Percentiles rank a stretch among this genome's conserved stretches.
phyloP scores from a whole-genome alignment of 1,140 invertebrate species.

The Bactericera cockerelli region DNA sequence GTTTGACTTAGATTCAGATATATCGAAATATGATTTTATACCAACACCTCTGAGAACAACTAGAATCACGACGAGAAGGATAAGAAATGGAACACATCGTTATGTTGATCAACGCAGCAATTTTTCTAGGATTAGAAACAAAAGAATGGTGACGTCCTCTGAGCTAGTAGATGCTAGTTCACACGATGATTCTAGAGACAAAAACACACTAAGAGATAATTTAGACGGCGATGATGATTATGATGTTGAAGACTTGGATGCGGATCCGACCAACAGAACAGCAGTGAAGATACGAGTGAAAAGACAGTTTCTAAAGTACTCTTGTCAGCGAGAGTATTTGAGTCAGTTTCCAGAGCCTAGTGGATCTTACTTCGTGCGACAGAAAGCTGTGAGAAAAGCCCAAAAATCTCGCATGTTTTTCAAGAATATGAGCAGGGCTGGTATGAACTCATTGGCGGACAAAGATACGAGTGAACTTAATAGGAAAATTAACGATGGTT shows the following conservation, averaged over 20 bases:
- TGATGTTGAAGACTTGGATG: too few relatives aligned
- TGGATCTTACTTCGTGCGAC: background rate
- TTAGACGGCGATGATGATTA: too few relatives aligned
- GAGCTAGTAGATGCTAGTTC: too few relatives aligned
- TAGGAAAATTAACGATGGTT: background rate
- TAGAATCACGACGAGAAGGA: background rate
- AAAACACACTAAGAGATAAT: too few relatives aligned
- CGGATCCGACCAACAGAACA: too few relatives aligned
- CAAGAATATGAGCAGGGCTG: background rate
- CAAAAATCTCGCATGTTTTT: background rate
- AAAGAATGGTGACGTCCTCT: too few relatives aligned
- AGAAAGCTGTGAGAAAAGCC: background rate
- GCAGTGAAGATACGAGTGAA: too few relatives aligned
- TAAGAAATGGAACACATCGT: too few relatives aligned
- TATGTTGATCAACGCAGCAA: too few relatives aligned
- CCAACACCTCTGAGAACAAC: constrained; percentile 3
- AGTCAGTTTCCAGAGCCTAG: background rate
- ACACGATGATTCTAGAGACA: too few relatives aligned
- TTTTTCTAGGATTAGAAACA: too few relatives aligned
- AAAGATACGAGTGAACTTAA: background rate
- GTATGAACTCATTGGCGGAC: background rate
- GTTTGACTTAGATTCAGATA: background rate
- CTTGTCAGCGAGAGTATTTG: background rate
- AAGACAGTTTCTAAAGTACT: too few relatives aligned
- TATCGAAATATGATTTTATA: background rate